Base-by-base conservation (phyloP, 1,140 invertebrate genomes). In the Chymomyza costata region DNA sequence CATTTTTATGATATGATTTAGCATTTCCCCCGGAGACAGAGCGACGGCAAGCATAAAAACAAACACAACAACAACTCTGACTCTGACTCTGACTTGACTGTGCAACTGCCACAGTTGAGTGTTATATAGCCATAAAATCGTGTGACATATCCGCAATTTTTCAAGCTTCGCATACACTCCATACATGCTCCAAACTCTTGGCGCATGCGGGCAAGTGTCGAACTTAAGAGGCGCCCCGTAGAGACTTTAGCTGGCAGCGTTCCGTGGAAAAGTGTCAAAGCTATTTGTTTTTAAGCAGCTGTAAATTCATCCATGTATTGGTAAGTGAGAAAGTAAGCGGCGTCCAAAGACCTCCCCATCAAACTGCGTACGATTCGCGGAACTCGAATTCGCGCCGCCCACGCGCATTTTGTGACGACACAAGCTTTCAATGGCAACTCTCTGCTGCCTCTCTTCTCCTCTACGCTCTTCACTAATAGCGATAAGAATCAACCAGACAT, bases 141-240 rank as follows among this genome's bases (percentile, higher is more conserved):
- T 80, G 68, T 83, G 80, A 83, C 80, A 83, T 83, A 83, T 83
- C 71, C 80, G 71, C 68, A 73, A 83, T 83, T 83, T 83, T 65
- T 83, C 76, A 83, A 61, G 50, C 66, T 50, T n/a, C n/a, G n/a
- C n/a, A n/a, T n/a, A n/a, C n/a, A n/a, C n/a, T n/a, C n/a, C n/a
- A n/a, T n/a, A n/a, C n/a, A n/a, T 10, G 11, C 8, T n/a, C 32
- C 32, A 10, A 13, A 54, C 52, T 55, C 43, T n/a, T n/a, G n/a
- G 47, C 39, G 58, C 52, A 44, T 53, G 64, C 66, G 54, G 58
- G 49, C 66, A 67, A 78, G 70, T 82, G 78, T 82, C 76, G 74
- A 80, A 64, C 66, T 68, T 50, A 38, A 17, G 64, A 48, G 45
- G 73, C 55, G 49, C 64, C 78, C 78, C 80, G 80, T 67, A 69